Percentiles rank a stretch among this genome's conserved stretches.
These are phyloP conservation scores for Aleiodes leptofemur DNA, from an alignment of 2,888 invertebrate genomes.

Conservation along the genomic window DNA sequence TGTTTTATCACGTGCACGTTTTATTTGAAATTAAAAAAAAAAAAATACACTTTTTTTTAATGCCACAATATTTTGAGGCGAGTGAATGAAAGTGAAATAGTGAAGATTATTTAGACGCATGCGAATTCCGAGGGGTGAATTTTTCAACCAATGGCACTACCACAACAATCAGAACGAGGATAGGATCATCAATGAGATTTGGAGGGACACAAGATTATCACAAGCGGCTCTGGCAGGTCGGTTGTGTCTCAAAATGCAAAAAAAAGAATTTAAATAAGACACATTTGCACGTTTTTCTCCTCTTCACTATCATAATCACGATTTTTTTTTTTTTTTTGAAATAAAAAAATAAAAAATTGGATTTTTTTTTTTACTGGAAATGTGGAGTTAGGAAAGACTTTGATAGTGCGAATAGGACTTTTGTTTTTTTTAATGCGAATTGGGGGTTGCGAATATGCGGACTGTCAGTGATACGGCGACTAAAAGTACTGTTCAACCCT, in stretches of 20 bases:
- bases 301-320: too few species aligned
- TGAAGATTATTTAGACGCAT: slow-evolving; percentile 59
- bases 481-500: slow-evolving; percentile 53
- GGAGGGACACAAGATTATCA: slow-evolving; percentile 62
- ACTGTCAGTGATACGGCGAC: slow-evolving; percentile 54
- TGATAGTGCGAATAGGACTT: too few species aligned
- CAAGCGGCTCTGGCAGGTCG: slow-evolving; percentile 67
- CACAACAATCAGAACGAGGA: slow-evolving; percentile 47
- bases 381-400: too few species aligned
- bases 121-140: slow-evolving; percentile 68
- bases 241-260: slow-evolving; percentile 55
- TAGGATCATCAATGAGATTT: slow-evolving; percentile 50
- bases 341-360: not conserved
- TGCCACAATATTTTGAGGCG: too few species aligned
- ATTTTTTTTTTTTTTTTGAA: not conserved
- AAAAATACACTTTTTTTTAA: too few species aligned
- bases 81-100: not conserved
- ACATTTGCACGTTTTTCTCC: too few species aligned
- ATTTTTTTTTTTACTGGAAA: not conserved
- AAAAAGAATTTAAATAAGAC: slow-evolving; percentile 1
- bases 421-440: too few species aligned
- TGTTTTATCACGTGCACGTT: too few species aligned
- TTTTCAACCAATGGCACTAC: slow-evolving; percentile 64
- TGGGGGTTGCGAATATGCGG: slow-evolving; percentile 49
- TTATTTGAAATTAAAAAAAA: too few species aligned